Conservation (phyloP, 2,888 invertebrate species). For the Ctena decussata region DNA sequence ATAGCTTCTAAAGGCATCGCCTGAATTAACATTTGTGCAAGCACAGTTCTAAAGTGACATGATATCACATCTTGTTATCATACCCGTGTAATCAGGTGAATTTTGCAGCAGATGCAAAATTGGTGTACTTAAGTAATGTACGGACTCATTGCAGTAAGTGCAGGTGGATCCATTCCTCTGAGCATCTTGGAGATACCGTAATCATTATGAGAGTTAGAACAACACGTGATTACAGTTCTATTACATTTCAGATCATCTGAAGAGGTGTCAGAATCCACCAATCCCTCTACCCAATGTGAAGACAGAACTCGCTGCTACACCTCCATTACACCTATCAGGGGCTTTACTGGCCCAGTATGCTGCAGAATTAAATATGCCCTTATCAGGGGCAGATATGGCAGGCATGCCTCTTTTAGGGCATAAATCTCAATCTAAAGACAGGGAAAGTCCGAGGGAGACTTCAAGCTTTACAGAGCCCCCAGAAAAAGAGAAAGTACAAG, state of each 20-base stretch:
- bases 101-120: no score
- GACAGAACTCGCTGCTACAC: not conserved
- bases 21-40: no score
- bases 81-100: no score
- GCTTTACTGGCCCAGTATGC: constrained; percentile 3
- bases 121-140: no score
- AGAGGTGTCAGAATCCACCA: constrained; percentile 63
- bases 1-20: no score
- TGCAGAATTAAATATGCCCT: not conserved
- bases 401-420: constrained; percentile 49
- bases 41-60: no score
- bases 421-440: constrained; percentile 30
- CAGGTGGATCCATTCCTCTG: no score
- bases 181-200: no score
- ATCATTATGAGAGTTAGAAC: no score
- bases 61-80: no score
- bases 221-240: no score
- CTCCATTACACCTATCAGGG: not conserved
- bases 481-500: constrained; percentile 56
- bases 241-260: constrained; percentile 59
- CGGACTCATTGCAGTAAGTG: no score
- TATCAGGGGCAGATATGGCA: constrained; percentile 29
- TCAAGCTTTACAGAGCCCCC: constrained; percentile 54
- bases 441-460: constrained; percentile 54
- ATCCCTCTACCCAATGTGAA: constrained; percentile 19